Base-by-base conservation (phyloP, 2,113 vertebrate genomes). In the Calcarius ornatus region DNA sequence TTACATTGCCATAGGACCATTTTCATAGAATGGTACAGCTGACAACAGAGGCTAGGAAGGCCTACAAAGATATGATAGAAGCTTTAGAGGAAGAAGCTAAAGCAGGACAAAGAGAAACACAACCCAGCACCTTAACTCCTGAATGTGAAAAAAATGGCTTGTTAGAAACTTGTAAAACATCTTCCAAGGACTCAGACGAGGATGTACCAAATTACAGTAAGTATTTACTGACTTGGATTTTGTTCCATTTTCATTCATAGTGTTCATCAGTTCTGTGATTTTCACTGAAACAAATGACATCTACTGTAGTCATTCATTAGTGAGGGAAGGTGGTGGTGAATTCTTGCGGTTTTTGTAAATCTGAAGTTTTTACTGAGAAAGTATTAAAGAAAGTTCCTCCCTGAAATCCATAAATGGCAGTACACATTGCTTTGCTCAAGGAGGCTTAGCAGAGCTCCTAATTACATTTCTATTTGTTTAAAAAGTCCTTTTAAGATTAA, bases 11-110 rank as follows among this genome's bases (percentile, higher is more conserved):
- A 4, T 90, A 99, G 99, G 99, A 99, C 94, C 97, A 98, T 95
- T 99, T 99, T 96, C 99, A 99, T 76, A 99, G 98, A 97, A 99
- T 99, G 99, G 98, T 99, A 14, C 99, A 99, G 94, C 96, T 99
- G 92, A 99, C 99, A 3, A 97, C 98, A 72, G 98, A 99, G 64
- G 99, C 99, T 56, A 98, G 99, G 92, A 97, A 93, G 88, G 98
- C 98, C 2, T 99, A 99, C 91, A 99, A 98, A 92, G 98, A 97
- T 57, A 99, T 99, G 99, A 94, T 99, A 85, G 95, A 96, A 30
- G 98, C 97, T 28, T 37, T 98, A 70, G 98, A 98, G 28, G 72
- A 95, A 68, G 88, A 95, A 70, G 71, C 95, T 91, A 81, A 70
- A 81, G 90, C 63, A 6, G 84, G 63, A 35, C 85, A 63, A 57